Percentiles rank a stretch among this genome's conserved stretches.
Evolutionary conservation across 2,113 vertebrate species (phyloP).

Genomic region (Castor canadensis): DNA sequence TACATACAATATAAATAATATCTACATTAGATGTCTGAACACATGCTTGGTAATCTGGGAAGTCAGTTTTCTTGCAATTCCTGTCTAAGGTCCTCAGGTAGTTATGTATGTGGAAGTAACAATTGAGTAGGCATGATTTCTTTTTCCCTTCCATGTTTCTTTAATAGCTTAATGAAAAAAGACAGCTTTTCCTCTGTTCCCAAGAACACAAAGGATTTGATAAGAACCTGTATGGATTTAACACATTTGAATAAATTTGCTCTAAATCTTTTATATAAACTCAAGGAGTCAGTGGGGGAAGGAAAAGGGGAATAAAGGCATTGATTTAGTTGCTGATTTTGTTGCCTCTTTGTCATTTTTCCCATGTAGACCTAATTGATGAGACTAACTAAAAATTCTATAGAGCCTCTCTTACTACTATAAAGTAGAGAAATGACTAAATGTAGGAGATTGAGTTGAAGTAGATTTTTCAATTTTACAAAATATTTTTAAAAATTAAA

Average conservation of each 20-base stretch:
- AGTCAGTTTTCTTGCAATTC: not conserved
- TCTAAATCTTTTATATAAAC: conserved; percentile 43
- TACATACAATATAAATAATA: not conserved
- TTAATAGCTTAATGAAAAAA: not conserved
- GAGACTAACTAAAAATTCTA: not conserved
- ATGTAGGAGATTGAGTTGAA: not conserved
- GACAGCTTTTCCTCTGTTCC: not conserved
- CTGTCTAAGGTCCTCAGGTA: not conserved
- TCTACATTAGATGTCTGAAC: not conserved
- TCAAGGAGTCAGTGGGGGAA: not conserved
- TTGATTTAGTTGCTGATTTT: not conserved
- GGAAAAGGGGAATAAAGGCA: not conserved
- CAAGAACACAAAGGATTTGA: not conserved
- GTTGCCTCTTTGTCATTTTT: not conserved
- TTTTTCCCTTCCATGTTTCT: not conserved
- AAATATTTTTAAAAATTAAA: conserved; percentile 10
- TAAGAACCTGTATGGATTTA: conserved; percentile 26
- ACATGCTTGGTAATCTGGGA: not conserved
- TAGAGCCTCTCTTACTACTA: not conserved
- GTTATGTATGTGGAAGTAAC: not conserved
- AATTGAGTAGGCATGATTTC: not conserved
- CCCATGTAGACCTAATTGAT: not conserved
- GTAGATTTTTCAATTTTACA: not conserved
- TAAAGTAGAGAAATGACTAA: not conserved
- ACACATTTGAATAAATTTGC: conserved; percentile 34